Conservation (phyloP, 2,113 vertebrate species). For the Xiphophorus couchianus region DNA sequence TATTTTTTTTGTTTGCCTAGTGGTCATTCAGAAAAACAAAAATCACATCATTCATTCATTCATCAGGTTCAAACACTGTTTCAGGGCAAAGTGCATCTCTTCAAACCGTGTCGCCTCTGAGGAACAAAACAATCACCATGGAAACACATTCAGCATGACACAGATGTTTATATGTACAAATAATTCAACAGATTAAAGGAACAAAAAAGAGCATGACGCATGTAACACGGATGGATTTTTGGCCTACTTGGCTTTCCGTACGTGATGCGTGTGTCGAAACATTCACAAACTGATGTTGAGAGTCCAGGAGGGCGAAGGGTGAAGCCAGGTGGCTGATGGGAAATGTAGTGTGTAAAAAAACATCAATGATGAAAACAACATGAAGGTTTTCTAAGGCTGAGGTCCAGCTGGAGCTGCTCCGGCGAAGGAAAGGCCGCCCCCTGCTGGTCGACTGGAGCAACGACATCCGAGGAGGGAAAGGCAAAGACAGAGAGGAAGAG, state of each 20-base stretch:
- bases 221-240: slow-evolving; percentile 1
- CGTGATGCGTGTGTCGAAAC: slow-evolving; percentile 53
- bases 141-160: slow-evolving; percentile 84
- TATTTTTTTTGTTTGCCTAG: slow-evolving; percentile 40
- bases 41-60: slow-evolving; percentile 45
- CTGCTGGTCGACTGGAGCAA: slow-evolving; percentile 65
- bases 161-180: slow-evolving; percentile 82
- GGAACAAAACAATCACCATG: slow-evolving; percentile 73
- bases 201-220: slow-evolving; percentile 49
- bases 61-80: slow-evolving; percentile 64
- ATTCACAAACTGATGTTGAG: slow-evolving; percentile 60
- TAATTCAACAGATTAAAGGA: slow-evolving; percentile 65
- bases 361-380: slow-evolving; percentile 27
- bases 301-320: not conserved
- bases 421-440: slow-evolving; percentile 44
- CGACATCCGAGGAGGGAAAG: slow-evolving; percentile 40
- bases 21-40: slow-evolving; percentile 69
- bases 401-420: slow-evolving; percentile 22
- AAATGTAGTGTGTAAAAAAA: slow-evolving; percentile 43
- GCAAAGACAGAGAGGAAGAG: slow-evolving; percentile 12
- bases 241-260: slow-evolving; percentile 11
- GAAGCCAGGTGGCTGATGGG: slow-evolving; percentile 60
- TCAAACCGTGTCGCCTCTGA: slow-evolving; percentile 74
- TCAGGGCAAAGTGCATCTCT: slow-evolving; percentile 96
- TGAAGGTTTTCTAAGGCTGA: slow-evolving; percentile 59